phyloP scores from a whole-genome alignment of 2,113 vertebrate genomes.

The Alosa alosa region DNA sequence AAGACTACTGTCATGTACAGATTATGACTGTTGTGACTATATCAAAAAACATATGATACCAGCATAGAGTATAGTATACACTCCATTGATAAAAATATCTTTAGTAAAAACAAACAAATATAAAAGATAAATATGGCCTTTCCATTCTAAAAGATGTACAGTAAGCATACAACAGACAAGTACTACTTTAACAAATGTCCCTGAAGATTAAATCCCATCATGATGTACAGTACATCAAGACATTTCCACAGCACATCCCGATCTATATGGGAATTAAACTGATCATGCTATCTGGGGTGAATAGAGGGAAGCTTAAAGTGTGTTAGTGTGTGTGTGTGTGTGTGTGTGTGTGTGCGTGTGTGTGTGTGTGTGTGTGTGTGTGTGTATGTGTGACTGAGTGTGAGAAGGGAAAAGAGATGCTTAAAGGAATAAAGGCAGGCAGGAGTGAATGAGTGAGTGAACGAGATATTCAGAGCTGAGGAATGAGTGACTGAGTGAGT shows the following conservation, averaged over 20 bases:
- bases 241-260: too few species aligned
- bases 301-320: not conserved
- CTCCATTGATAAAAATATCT: not conserved
- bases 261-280: too few species aligned
- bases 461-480: not conserved
- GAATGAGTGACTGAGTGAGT: not conserved
- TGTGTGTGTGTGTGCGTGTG: too few species aligned
- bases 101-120: not conserved
- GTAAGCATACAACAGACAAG: not conserved
- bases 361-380: too few species aligned
- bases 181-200: not conserved
- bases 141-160: too few species aligned
- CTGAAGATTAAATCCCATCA: not conserved
- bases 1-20: not conserved
- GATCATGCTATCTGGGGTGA: too few species aligned
- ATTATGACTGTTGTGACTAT: not conserved
- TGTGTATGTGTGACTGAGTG: too few species aligned
- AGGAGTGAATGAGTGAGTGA: not conserved
- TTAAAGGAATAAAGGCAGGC: too few species aligned
- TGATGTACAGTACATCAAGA: not conserved
- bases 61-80: not conserved
- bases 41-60: not conserved
- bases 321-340: too few species aligned
- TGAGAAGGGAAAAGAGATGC: too few species aligned
- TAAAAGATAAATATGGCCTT: not conserved